Base-by-base conservation (phyloP, 2,113 vertebrate species). In the Psilopsiagon aurifrons region DNA sequence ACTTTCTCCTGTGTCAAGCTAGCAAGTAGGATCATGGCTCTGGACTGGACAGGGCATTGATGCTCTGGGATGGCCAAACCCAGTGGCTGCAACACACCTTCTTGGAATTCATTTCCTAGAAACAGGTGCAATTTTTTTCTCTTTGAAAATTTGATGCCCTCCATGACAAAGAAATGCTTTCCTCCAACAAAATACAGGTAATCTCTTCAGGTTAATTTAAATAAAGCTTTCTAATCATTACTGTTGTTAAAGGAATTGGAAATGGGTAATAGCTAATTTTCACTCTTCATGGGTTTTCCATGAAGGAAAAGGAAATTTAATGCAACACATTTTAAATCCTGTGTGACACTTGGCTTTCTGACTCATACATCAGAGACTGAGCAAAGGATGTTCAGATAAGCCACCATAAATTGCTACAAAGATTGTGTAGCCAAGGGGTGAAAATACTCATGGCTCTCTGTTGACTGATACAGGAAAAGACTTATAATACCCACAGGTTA, bases 31-130 rank as follows among this genome's bases (percentile, higher is more conserved):
- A 64, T 15, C 24, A 22, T 5, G 6, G 28, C 33, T 64, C 62
- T 59, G 43, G 79, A 41, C 35, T 17, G 3, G 51, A 28, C 0
- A 0, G 27, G n/a, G 20, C 54, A 80, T 1, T 7, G 55, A 43
- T 11, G 46, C 13, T 18, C 22, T 63, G 52, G 23, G 57, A 49
- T 35, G 18, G 25, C 52, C 43, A 47, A 77, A 24, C 17, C 41
- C 23, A 59, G 27, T 13, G n/a, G 39, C 60, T 78, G 39, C 44
- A 44, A 28, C 10, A 43, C 39, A 46, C 0, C 0, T 24, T 35
- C 17, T 39, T 59, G 25, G 41, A 78, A 54, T n/a, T 70, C 14
- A 41, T 52, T 51, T 83, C 37, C 52, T 63, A 6, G 5, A 70
- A 43, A 22, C 22, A 60, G 6, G 9, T 10, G 18, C 15, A 76